Conservation (phyloP, 35 echinoderm and acorn worm species). For the Eucidaris tribuloides region DNA sequence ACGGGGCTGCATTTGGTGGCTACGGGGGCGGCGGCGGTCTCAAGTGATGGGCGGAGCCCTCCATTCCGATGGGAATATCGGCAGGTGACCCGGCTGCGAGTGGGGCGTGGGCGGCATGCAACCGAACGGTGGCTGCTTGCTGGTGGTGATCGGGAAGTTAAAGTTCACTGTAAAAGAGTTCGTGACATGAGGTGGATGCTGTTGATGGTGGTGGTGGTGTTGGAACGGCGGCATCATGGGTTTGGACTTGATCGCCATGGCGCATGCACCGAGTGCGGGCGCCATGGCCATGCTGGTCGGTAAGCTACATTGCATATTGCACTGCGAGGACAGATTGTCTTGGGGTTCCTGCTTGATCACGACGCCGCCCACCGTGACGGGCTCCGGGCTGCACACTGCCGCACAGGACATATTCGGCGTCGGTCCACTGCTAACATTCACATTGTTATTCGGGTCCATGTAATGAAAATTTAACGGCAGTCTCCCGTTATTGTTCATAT, state of each 20-base stretch:
- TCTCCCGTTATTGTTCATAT: too few relatives aligned
- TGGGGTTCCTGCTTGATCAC: slow-evolving; percentile 54
- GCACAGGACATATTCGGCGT: background rate
- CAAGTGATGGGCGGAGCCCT: background rate
- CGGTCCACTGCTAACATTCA: background rate
- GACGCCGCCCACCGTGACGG: slow-evolving; percentile 24
- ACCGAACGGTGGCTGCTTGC: slow-evolving; percentile 10
- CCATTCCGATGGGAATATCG: slow-evolving; percentile 46
- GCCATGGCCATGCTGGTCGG: background rate
- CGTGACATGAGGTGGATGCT: background rate
- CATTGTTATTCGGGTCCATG: slow-evolving; percentile 19
- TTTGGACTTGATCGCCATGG: slow-evolving; percentile 7
- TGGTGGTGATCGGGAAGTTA: slow-evolving; percentile 30
- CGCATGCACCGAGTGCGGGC: background rate
- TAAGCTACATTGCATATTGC: background rate
- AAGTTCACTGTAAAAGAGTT: slow-evolving; percentile 17
- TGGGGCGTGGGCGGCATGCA: slow-evolving; percentile 86
- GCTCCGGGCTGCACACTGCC: background rate
- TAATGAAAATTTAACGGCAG: slow-evolving; percentile 21
- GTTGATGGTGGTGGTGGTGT: background rate
- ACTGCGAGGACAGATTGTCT: slow-evolving; percentile 40
- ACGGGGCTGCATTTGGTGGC: slow-evolving; percentile 43
- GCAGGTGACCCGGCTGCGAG: slow-evolving; percentile 93
- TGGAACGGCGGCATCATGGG: slow-evolving; percentile 1
- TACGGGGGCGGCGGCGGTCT: slow-evolving; percentile 91